Evolutionary conservation across 2,888 invertebrate species (phyloP), one percentile per base, ranked within the genome.

Genomic region (Erebia epiphron): DNA sequence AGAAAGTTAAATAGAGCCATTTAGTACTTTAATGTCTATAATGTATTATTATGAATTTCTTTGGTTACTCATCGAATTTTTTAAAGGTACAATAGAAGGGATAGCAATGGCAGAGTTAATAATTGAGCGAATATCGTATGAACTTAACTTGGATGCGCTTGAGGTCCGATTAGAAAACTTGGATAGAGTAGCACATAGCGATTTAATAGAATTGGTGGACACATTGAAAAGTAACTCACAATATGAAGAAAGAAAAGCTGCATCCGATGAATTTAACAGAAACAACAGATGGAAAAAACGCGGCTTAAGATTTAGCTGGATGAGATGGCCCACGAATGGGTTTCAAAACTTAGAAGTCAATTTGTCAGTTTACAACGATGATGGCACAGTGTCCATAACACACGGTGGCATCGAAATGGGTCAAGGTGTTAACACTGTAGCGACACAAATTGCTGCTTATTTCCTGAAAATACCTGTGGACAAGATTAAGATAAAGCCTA

Each of bases 391-490:
- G 0, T 91, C 94, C 1, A 89, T 97, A 16, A 88, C 94, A 1
- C 96, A 96, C 76, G 95, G 95, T 13, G 95, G 95, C 4, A 87
- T 95, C 68, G 96, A 96, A 89, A 94, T 95, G 83, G 97, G 97
- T 0, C 97, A 97, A 91, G 97, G 97, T 8, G 93, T 97, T 65
- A 96, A 97, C 75, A 97, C 96, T 0, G 97, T 96, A 93, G 95
- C 94, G 0, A 94, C 95, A 1, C 97, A 97, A 91, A 95, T 96
- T 0, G 95, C 94, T 65, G 96, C 97, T 0, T 94, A 95, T 77
- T 92, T 94, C 0, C 85, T 97, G 13, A 95, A 95, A 8, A 94
- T 97, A 71, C 94, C 95, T 0, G 72, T 96, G 57, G 92, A 94
- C 0, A 88, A 94, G 82, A 88, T 97, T 9, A 89, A 87, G 21